Base-by-base conservation (phyloP, 2,888 invertebrate genomes). In the Dolomedes plantarius region DNA sequence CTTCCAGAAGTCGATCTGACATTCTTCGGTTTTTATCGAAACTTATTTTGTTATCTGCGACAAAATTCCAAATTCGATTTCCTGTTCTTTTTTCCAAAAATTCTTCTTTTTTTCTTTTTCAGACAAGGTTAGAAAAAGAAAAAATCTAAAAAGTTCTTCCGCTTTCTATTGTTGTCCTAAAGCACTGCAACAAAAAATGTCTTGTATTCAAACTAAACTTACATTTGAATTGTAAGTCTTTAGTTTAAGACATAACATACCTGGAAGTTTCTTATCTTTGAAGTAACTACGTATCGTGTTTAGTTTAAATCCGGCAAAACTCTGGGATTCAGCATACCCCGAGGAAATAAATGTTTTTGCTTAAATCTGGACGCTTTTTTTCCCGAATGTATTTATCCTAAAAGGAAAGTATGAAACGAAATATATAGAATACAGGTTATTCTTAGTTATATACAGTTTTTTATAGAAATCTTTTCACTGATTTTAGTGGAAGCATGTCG, bases 31-130 rank as follows among this genome's bases (percentile, higher is more conserved):
- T 56, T 56, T 56, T 56, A 56, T 56, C 19, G 56, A 56, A 56
- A 56, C 56, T 56, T 56, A 23, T 56, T 56, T 56, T 56, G 56
- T 56, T 56, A 56, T 56, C 56, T 56, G 56, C 56, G 56, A 56
- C 56, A 56, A 56, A 56, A 56, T 56, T 56, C 56, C 23, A 56
- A 56, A 56, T 56, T 56, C 56, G 56, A 56, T 56, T 56, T 56
- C 56, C 56, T 56, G 56, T 19, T 56, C 56, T n/a, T 56, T 56
- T 56, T 56, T 56, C 23, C 41, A 46, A 46, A n/a, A 56, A 5
- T 5, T 46, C 16, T 5, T 46, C 16, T 19, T 56, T 23, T 23
- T 56, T 23, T 56, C 1, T 23, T 23, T n/a, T 46, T 46, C 23
- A 11, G 5, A 56, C 5, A 36, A 36, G 9, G 9, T 7, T 9